These are phyloP conservation scores for Lasioglossum zephyrum DNA, from an alignment of 2,888 invertebrate genomes.

Conservation along the genomic window DNA sequence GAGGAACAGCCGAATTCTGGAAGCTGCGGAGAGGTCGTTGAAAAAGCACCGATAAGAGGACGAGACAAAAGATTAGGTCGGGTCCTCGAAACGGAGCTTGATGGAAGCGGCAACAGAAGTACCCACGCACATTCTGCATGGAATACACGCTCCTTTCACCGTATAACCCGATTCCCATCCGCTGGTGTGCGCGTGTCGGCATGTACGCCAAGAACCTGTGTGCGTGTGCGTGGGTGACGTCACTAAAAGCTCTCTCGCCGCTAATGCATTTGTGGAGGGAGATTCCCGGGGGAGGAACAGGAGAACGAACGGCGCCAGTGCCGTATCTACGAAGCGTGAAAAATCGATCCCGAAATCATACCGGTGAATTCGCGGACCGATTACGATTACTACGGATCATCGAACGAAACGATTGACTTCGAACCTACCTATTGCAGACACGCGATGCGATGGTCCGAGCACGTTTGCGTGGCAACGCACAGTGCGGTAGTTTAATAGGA, in stretches of 20 bases:
- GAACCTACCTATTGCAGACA: not conserved
- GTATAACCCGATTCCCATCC: conserved; percentile 61
- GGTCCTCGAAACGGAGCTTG: conserved; percentile 71
- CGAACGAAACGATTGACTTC: conserved; percentile 59
- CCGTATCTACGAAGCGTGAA: conserved; percentile 78
- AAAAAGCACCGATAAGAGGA: conserved; percentile 67
- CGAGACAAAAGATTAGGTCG: conserved; percentile 79
- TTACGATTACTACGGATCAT: conserved; percentile 64
- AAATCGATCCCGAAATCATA: conserved; percentile 74
- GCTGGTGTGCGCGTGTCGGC: conserved; percentile 34
- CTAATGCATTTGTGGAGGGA: conserved; percentile 82
- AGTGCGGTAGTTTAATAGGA: too few species aligned
- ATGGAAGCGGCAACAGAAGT: conserved; percentile 71
- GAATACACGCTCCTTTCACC: conserved; percentile 60
- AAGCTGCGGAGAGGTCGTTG: conserved; percentile 68
- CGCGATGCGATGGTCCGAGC: not conserved
- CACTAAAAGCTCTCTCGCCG: conserved; percentile 81
- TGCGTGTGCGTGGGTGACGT: conserved; percentile 74
- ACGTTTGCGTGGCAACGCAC: not conserved
- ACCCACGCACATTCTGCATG: conserved; percentile 65
- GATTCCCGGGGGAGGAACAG: conserved; percentile 66
- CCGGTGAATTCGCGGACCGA: conserved; percentile 55
- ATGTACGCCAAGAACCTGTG: conserved; percentile 22
- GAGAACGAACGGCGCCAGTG: conserved; percentile 65
- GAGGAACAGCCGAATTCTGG: conserved; percentile 48